These are phyloP conservation scores for Aplysia californica DNA, from an alignment of 1,140 invertebrate genomes.

Conservation along the genomic window DNA sequence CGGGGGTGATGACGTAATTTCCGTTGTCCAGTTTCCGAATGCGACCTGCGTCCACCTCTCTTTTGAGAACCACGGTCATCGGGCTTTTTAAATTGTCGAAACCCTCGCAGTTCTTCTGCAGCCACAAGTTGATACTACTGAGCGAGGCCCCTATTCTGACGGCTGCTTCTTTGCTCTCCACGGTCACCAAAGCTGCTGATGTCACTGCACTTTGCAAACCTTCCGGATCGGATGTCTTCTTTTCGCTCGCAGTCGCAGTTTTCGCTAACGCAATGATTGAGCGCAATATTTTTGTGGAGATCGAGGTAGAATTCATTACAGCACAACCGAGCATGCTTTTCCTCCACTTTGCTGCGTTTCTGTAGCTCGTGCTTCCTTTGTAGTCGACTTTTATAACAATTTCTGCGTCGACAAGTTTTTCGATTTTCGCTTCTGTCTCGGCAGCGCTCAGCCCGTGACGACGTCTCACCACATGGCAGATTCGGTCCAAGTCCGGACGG, in stretches of 20 bases:
- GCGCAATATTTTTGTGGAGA: constrained; percentile 50
- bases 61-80: constrained; percentile 52
- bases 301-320: constrained; percentile 57
- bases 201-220: background rate
- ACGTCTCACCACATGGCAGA: constrained; percentile 82
- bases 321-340: constrained; percentile 48
- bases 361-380: constrained; percentile 85
- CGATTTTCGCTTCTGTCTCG: constrained; percentile 80
- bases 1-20: constrained; percentile 37
- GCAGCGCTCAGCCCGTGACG: constrained; percentile 78
- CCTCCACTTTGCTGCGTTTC: constrained; percentile 76
- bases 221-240: background rate
- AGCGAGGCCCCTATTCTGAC: constrained; percentile 37
- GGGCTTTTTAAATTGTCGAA: constrained; percentile 38
- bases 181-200: background rate
- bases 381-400: constrained; percentile 87
- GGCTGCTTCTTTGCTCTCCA: too few relatives aligned
- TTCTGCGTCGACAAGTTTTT: constrained; percentile 80
- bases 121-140: constrained; percentile 48
- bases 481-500: constrained; percentile 83
- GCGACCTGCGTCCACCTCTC: constrained; percentile 55
- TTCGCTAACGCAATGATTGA: constrained; percentile 47
- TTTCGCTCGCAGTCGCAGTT: background rate
- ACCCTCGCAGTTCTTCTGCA: constrained; percentile 35
- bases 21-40: constrained; percentile 46